phyloP scores from a whole-genome alignment of 2,888 invertebrate genomes.

The Ceriagrion tenellum region DNA sequence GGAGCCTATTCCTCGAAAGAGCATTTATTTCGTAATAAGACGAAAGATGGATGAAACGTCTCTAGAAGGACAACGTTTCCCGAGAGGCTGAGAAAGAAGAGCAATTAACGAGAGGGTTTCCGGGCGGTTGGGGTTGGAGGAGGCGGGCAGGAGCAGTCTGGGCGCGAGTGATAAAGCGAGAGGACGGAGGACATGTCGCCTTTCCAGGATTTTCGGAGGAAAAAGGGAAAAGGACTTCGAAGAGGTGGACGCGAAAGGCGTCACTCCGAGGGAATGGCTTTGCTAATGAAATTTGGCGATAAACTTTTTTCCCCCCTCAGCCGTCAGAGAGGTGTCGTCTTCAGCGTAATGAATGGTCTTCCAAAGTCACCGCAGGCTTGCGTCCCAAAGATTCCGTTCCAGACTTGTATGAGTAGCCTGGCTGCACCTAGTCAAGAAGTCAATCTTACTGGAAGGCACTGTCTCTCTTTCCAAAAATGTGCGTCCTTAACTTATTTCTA shows the following conservation, averaged over 20 bases:
- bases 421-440: background rate
- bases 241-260: slow-evolving; percentile 9
- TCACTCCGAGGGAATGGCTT: slow-evolving; percentile 17
- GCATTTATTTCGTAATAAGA: background rate
- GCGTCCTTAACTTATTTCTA: too few species aligned
- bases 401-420: background rate
- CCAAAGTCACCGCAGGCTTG: background rate
- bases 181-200: background rate
- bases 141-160: background rate
- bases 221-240: background rate
- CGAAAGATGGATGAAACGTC: background rate
- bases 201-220: background rate
- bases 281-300: slow-evolving; percentile 62
- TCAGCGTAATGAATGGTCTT: slow-evolving; percentile 35
- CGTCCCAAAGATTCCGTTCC: background rate
- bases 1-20: background rate
- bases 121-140: background rate
- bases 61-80: background rate
- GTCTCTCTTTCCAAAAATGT: background rate
- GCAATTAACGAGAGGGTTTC: slow-evolving; percentile 37
- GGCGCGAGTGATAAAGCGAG: slow-evolving; percentile 37
- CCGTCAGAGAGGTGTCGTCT: slow-evolving; percentile 13
- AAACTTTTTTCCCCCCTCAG: slow-evolving; percentile 25
- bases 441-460: background rate
- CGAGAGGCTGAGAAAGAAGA: slow-evolving; percentile 9